phyloP scores from a whole-genome alignment of 2,797 vertebrate species.

The Champsocephalus esox region DNA sequence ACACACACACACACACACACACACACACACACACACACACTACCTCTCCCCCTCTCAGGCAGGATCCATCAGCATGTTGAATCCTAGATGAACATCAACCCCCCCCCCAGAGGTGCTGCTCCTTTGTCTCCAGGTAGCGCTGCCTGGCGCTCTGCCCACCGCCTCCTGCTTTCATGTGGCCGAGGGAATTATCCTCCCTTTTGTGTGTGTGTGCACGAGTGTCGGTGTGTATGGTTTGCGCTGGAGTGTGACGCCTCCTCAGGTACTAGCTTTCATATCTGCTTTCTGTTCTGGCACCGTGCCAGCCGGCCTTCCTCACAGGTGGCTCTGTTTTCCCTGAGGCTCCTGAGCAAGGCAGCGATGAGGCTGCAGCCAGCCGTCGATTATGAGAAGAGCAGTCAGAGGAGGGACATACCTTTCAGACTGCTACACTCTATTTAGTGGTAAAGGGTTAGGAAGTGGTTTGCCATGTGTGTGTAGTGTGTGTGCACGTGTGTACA shows the following conservation, averaged over 20 bases:
- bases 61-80: constrained; percentile 87
- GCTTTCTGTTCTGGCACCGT: constrained; percentile 67
- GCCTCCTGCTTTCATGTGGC: constrained; percentile 89
- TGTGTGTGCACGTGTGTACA: constrained; percentile 53
- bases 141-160: constrained; percentile 82
- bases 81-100: constrained; percentile 85
- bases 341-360: constrained; percentile 73
- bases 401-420: constrained; percentile 71
- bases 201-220: constrained; percentile 45
- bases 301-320: constrained; percentile 79
- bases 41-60: constrained; percentile 64
- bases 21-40: not conserved
- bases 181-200: constrained; percentile 79
- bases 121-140: constrained; percentile 86
- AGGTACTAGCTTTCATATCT: constrained; percentile 75
- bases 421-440: constrained; percentile 76
- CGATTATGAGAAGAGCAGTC: constrained; percentile 71
- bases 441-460: constrained; percentile 78
- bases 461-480: constrained; percentile 76
- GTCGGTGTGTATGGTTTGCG: constrained; percentile 67
- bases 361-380: constrained; percentile 64
- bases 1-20: too few relatives aligned
- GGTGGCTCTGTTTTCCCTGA: constrained; percentile 64
- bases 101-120: constrained; percentile 83
- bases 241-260: constrained; percentile 77